A percentile compares a stretch with the other conserved stretches of the same genome.
Conservation (phyloP, 2,888 invertebrate species). For the Aproaerema taeniolella region DNA sequence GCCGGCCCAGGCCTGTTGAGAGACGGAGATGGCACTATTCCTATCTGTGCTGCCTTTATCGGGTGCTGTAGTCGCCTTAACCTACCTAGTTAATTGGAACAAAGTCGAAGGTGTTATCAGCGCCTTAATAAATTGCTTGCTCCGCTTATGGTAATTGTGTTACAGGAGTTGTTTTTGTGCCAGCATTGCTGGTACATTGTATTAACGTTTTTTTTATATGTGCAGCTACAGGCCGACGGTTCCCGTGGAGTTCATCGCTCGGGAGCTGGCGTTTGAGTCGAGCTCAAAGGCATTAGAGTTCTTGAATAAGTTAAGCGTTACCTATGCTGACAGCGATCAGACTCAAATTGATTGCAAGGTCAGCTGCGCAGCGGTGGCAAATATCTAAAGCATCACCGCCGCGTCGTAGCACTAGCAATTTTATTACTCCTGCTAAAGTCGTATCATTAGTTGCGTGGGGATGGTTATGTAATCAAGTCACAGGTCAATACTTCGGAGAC, state of each 20-base stretch:
- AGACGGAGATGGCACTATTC: no score
- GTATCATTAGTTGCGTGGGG: slow-evolving; percentile 57
- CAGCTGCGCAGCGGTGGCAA: slow-evolving; percentile 79
- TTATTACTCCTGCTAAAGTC: slow-evolving; percentile 54
- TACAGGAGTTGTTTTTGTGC: slow-evolving; percentile 22
- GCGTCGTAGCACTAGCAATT: no score
- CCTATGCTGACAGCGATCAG: slow-evolving; percentile 82
- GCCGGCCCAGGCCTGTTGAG: no score
- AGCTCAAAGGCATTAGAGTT: slow-evolving; percentile 91
- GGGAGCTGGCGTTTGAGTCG: slow-evolving; percentile 92
- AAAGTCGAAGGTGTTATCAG: no score
- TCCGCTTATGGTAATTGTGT: no score
- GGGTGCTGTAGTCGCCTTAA: no score
- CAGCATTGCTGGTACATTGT: slow-evolving; percentile 56
- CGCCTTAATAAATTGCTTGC: no score
- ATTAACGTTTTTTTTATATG: slow-evolving; percentile 70
- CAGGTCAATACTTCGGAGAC: slow-evolving; percentile 37
- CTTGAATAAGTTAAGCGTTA: slow-evolving; percentile 88
- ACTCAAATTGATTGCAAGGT: slow-evolving; percentile 94
- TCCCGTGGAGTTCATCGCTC: slow-evolving; percentile 90
- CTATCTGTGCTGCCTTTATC: no score
- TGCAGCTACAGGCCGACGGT: slow-evolving; percentile 96
- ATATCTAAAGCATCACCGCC: slow-evolving; percentile 76
- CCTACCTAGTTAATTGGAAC: no score
- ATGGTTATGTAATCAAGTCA: slow-evolving; percentile 42